A percentile compares a stretch with the other conserved stretches of the same genome.
phyloP scores from a whole-genome alignment of 2,797 vertebrate species.

The Cuniculus paca region DNA sequence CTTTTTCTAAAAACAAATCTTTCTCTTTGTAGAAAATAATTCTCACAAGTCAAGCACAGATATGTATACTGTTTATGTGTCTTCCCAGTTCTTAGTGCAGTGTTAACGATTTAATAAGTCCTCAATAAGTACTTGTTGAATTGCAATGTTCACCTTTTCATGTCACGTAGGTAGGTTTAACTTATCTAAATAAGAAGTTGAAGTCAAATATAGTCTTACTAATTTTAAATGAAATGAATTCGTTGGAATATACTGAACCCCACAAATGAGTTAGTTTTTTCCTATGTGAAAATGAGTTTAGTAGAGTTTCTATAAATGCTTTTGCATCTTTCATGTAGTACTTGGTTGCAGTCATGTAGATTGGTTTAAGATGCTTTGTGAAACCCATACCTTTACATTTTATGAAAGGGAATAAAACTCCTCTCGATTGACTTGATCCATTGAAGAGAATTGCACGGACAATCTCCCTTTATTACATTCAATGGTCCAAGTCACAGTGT shows the following conservation, averaged over 20 bases:
- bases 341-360: slow-evolving; percentile 48
- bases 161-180: neutral
- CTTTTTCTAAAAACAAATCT: neutral
- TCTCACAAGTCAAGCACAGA: neutral
- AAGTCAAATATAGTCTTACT: neutral
- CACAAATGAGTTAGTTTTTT: neutral
- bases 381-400: slow-evolving; percentile 74
- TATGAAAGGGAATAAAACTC: slow-evolving; percentile 67
- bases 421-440: slow-evolving; percentile 71
- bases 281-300: neutral
- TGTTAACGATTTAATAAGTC: neutral
- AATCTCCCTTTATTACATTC: slow-evolving; percentile 79
- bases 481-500: slow-evolving; percentile 69
- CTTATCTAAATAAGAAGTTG: neutral
- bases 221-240: slow-evolving; percentile 20
- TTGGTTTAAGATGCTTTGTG: slow-evolving; percentile 56
- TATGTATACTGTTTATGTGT: neutral
- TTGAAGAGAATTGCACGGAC: slow-evolving; percentile 72
- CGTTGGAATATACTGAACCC: neutral
- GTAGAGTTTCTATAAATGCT: neutral
- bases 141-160: neutral
- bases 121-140: neutral
- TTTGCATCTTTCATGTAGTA: slow-evolving; percentile 44
- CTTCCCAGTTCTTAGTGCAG: neutral
- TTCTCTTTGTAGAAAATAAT: slow-evolving; percentile 17